Evolutionary conservation across 2,113 vertebrate species (phyloP).

Genomic region (Columba janthina): DNA sequence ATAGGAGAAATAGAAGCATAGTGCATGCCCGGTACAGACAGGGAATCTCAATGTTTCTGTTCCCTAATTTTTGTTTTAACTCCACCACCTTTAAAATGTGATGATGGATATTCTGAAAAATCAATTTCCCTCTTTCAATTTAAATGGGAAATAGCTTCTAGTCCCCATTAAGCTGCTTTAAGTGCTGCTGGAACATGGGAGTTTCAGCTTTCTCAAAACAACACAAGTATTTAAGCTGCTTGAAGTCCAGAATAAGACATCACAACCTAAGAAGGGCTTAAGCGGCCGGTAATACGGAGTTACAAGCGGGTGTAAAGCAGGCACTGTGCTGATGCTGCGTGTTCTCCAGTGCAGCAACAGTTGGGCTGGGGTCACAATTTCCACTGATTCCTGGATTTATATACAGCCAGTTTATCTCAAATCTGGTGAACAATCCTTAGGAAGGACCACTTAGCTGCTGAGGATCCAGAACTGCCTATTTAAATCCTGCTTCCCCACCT

Average conservation of each 20-base stretch:
- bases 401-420: not conserved
- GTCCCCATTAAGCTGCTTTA: not conserved
- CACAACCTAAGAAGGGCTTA: not conserved
- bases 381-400: not conserved
- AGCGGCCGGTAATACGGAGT: not conserved
- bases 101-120: not conserved
- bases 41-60: not conserved
- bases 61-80: accelerated
- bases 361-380: not conserved
- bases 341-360: not conserved
- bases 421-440: not conserved
- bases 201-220: not conserved
- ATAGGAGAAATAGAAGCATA: not conserved
- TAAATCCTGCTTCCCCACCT: not conserved
- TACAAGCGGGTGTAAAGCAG: not conserved
- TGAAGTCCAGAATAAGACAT: not conserved
- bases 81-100: accelerated
- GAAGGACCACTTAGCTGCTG: not conserved
- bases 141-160: not conserved
- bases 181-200: not conserved
- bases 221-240: not conserved
- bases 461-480: not conserved
- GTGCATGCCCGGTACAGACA: not conserved
- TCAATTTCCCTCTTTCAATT: not conserved
- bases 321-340: not conserved